Base-by-base conservation (phyloP, 2,113 vertebrate genomes). In the Motacilla tschutschensis region DNA sequence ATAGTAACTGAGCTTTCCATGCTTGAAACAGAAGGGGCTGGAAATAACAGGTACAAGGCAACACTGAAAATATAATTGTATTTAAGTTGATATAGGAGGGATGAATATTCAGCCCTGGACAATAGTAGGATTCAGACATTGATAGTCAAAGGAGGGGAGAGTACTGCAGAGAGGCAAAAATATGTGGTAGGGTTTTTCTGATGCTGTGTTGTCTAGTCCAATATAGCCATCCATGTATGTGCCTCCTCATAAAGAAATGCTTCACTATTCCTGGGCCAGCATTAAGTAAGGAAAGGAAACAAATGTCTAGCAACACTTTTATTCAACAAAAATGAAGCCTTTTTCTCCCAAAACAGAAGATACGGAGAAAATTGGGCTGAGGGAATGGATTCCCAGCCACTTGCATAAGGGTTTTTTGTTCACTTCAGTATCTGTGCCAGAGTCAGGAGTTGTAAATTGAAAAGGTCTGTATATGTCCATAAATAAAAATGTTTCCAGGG, bases 181-280 rank as follows among this genome's bases (percentile, higher is more conserved):
- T 6, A 0, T 28, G 2, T 2, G 6, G 3, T 1, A 71, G 9
- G 3, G 3, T 20, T 79, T 73, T 72, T 41, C 14, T 64, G 10
- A 47, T 0, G 1, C 2, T 25, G 48, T 58, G 83, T 62, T 7
- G 0, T 9, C 8, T 38, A 24, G 16, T 35, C 16, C 8, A 16
- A 2, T 14, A 5, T 8, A 40, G 41, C 7, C 14, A 38, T 10
- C 6, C 4, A 0, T 29, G 3, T 6, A 7, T 12, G 5, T 9
- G 3, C 14, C 8, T 31, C 17, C 16, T 43, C 2, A 1, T 29
- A 51, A 74, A 78, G 18, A 25, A 74, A 63, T 17, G 10, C 5
- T 80, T 35, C 26, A 26, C 8, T 10, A 2, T 55, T 63, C 33
- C 36, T 28, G 9, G 13, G 6, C 10, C 14, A 66, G 7, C 7